Percentiles rank a stretch among this genome's conserved stretches.
Evolutionary conservation across 2,113 vertebrate species (phyloP).

Genomic region (Crotalus horridus): DNA sequence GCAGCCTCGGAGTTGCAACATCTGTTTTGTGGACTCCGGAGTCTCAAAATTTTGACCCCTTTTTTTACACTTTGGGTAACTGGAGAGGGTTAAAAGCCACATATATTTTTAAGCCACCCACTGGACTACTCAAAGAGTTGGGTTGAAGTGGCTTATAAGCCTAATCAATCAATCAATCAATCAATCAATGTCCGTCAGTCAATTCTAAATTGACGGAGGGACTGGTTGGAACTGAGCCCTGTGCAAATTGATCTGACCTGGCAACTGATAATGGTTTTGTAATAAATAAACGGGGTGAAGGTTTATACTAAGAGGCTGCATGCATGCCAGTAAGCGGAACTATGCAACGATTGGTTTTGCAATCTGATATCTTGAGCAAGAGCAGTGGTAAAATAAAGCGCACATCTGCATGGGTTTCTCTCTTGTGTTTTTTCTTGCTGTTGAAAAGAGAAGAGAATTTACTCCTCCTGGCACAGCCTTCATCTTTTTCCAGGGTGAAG

Average conservation of each 20-base stretch:
- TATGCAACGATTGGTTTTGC: neutral
- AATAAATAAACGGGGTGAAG: neutral
- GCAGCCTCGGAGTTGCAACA: no score
- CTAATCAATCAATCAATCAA: neutral
- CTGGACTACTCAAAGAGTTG: neutral
- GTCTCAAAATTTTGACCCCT: no score
- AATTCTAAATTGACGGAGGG: neutral
- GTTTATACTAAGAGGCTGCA: rapidly evolving
- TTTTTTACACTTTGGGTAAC: neutral
- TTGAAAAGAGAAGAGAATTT: neutral
- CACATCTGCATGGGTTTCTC: neutral
- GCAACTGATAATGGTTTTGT: neutral
- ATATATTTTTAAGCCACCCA: neutral
- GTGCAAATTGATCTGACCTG: neutral
- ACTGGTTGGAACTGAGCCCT: neutral
- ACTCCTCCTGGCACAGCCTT: neutral
- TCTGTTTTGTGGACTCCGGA: no score
- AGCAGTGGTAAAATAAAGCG: neutral
- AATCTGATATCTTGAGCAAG: slow-evolving; percentile 26
- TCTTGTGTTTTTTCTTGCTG: neutral
- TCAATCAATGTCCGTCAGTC: no score
- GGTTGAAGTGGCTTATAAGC: neutral
- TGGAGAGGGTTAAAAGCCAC: neutral
- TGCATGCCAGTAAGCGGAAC: slow-evolving; percentile 3
- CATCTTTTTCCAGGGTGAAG: neutral